phyloP scores from a whole-genome alignment of 2,888 invertebrate species.

The Oscheius sp. region DNA sequence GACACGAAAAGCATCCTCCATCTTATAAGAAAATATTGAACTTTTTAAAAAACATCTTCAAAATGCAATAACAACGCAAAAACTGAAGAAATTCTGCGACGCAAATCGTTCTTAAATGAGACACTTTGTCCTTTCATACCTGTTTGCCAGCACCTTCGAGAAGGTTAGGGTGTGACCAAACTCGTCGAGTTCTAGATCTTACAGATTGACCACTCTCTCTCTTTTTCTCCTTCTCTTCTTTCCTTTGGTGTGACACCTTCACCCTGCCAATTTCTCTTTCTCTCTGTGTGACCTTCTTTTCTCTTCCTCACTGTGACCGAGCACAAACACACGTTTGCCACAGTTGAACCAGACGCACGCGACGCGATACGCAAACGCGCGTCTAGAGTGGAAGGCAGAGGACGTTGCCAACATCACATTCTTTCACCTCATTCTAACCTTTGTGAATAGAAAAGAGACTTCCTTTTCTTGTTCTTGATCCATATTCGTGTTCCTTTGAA shows the following conservation, averaged over 20 bases:
- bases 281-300: too few relatives aligned
- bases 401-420: constrained; percentile 17
- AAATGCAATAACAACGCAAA: constrained; percentile 31
- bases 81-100: constrained; percentile 26
- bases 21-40: constrained; percentile 36
- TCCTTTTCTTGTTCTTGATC: not conserved
- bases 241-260: too few relatives aligned
- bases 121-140: constrained; percentile 20
- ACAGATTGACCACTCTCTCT: too few relatives aligned
- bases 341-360: too few relatives aligned
- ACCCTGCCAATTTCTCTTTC: too few relatives aligned
- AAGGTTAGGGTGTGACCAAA: too few relatives aligned
- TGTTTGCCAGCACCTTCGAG: constrained; percentile 33
- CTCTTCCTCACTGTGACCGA: too few relatives aligned
- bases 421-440: too few relatives aligned
- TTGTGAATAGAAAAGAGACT: constrained; percentile 24
- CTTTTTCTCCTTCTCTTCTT: too few relatives aligned
- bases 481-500: not conserved
- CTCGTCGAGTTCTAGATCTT: too few relatives aligned
- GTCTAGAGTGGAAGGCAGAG: constrained; percentile 1
- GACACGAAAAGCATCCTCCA: constrained; percentile 34
- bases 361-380: too few relatives aligned
- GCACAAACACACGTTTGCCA: too few relatives aligned
- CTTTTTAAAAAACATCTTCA: constrained; percentile 32
- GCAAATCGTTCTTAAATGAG: constrained; percentile 22